Percentiles rank a stretch among this genome's conserved stretches.
Evolutionary conservation across 2,888 invertebrate species (phyloP).

Genomic region (Drosophila gaucha): DNA sequence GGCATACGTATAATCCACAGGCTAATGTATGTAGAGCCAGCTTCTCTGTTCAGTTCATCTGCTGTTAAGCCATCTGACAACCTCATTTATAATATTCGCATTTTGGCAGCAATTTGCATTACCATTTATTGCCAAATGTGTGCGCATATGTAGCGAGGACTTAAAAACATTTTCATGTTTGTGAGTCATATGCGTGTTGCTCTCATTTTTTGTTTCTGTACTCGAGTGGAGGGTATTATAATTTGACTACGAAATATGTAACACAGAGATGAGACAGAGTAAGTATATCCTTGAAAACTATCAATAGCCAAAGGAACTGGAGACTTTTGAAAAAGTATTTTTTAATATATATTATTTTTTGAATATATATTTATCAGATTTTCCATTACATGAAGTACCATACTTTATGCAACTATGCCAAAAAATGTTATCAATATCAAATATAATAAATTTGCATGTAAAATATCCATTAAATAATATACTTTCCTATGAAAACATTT

Average conservation of each 20-base stretch:
- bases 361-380: too few species aligned
- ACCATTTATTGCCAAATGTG: conserved; percentile 70
- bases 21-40: conserved; percentile 37
- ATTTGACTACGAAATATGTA: neutral
- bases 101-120: conserved; percentile 66
- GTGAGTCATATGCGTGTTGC: conserved; percentile 10
- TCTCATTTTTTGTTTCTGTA: conserved; percentile 58
- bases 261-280: too few species aligned
- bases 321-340: too few species aligned
- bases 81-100: conserved; percentile 60
- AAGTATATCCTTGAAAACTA: too few species aligned
- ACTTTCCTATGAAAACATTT: too few species aligned
- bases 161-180: conserved; percentile 51
- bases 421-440: too few species aligned
- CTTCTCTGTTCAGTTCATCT: conserved; percentile 16
- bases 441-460: too few species aligned
- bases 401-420: too few species aligned
- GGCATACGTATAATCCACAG: conserved; percentile 25
- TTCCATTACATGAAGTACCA: too few species aligned
- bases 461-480: too few species aligned
- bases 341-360: too few species aligned
- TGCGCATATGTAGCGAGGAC: conserved; percentile 36
- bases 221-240: neutral
- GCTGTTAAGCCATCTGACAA: conserved; percentile 73
- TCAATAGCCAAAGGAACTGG: too few species aligned